Evolutionary conservation across 1,140 invertebrate genomes (phyloP), one percentile per base, ranked within the genome.

Genomic region (Mizuhopecten yessoensis): DNA sequence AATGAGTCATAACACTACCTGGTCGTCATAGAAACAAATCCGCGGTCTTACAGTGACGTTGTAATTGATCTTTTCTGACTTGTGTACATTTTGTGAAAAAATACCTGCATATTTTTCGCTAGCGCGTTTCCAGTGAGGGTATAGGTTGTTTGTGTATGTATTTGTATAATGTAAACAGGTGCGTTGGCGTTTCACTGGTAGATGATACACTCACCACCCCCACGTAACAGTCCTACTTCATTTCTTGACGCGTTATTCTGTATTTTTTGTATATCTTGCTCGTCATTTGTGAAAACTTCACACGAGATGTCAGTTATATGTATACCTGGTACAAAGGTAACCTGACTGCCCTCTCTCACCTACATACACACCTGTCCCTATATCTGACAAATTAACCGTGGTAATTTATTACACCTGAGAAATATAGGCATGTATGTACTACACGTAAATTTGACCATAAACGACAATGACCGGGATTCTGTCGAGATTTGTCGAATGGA

Each of bases 21-120:
- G 57, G 57, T n/a, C 17, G 57, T 5, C 57, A 75, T 17, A 29
- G 23, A 75, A 29, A 75, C 57, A n/a, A 75, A 75, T 75, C 45
- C 45, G 11, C 15, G 2, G 36, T 39, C 42, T 45, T 17, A 15
- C 42, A 1, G 42, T 17, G 29, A 75, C 23, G 11, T 9, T 75
- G 57, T 75, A 75, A 75, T 75, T n/a, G 57, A 75, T 75, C 42
- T 45, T 45, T 45, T 45, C 45, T n/a, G 57, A 75, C 57, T 75
- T 29, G 23, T 75, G 1, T 75, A 75, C 57, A 29, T 13, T 75
- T 29, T 29, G 5, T n/a, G 23, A 75, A 29, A 75, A 75, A n/a
- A n/a, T 5, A 75, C 17, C 23, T 29, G 57, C 17, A 29, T 29
- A 75, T 75, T 75, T 75, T 75, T 75, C n/a, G 23, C 57, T 75